Evolutionary conservation across 2,797 vertebrate species (phyloP).

Genomic region (Falco novaeseelandiae): DNA sequence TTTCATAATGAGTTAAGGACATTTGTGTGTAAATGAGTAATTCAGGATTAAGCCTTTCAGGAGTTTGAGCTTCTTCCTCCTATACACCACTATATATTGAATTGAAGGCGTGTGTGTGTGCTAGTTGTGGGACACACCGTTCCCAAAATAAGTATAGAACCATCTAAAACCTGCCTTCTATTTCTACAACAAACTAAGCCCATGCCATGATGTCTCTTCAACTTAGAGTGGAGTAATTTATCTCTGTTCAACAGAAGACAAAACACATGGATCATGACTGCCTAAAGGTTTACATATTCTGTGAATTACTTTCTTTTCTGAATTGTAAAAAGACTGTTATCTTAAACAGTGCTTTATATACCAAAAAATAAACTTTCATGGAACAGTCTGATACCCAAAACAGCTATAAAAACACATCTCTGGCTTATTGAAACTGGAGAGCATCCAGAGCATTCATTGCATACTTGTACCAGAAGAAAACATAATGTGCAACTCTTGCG

Average conservation of each 20-base stretch:
- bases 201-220: background rate
- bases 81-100: background rate
- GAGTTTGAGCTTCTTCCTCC: background rate
- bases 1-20: background rate
- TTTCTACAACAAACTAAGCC: background rate
- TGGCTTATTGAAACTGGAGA: background rate
- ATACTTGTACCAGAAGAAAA: background rate
- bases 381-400: background rate
- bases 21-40: background rate
- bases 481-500: background rate
- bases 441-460: background rate
- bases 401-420: background rate
- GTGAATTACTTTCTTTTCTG: background rate
- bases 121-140: background rate
- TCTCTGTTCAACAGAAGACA: conserved; percentile 33
- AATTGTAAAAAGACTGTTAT: background rate
- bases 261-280: background rate
- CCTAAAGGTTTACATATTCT: conserved; percentile 21
- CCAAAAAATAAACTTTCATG: background rate
- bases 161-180: background rate
- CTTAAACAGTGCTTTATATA: background rate
- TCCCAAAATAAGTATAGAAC: background rate
- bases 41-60: background rate
- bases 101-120: background rate
- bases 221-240: background rate